Evolutionary conservation across 1,140 invertebrate genomes (phyloP).

Genomic region (Delia radicum): DNA sequence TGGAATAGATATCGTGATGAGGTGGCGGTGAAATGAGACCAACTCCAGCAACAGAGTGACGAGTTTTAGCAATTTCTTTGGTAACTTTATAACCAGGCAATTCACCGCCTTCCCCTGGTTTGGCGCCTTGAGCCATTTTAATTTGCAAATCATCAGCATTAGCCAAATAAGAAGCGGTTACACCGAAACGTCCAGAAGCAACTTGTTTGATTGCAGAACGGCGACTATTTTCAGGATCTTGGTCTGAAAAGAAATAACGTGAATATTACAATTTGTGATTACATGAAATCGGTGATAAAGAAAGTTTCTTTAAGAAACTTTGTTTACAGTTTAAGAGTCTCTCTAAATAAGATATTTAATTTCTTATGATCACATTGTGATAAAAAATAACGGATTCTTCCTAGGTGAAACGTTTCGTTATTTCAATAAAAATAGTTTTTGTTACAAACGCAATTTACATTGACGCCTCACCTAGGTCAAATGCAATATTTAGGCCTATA

Average conservation of each 20-base stretch:
- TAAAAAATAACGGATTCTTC: no score
- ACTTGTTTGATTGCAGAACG: slow-evolving; percentile 89
- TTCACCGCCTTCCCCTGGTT: slow-evolving; percentile 94
- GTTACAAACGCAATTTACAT: no score
- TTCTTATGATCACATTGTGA: no score
- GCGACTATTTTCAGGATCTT: slow-evolving; percentile 77
- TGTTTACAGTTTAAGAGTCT: no score
- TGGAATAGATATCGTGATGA: slow-evolving; percentile 99
- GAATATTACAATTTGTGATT: neutral
- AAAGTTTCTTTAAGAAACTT: no score
- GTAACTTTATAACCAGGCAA: slow-evolving; percentile 83
- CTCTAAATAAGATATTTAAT: no score
- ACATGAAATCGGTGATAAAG: neutral
- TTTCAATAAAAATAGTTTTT: no score
- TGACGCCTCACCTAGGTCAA: no score
- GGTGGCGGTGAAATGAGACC: slow-evolving; percentile 98
- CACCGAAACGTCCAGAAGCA: slow-evolving; percentile 96
- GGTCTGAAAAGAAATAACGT: slow-evolving; percentile 35
- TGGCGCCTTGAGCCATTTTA: slow-evolving; percentile 98
- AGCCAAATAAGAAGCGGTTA: slow-evolving; percentile 94
- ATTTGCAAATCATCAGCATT: slow-evolving; percentile 96
- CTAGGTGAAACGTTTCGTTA: no score
- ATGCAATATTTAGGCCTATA: no score
- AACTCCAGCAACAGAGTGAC: slow-evolving; percentile 96
- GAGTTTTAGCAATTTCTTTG: slow-evolving; percentile 90